Base-by-base conservation (phyloP, 2,888 invertebrate genomes). In the Scaptomyza parva region DNA sequence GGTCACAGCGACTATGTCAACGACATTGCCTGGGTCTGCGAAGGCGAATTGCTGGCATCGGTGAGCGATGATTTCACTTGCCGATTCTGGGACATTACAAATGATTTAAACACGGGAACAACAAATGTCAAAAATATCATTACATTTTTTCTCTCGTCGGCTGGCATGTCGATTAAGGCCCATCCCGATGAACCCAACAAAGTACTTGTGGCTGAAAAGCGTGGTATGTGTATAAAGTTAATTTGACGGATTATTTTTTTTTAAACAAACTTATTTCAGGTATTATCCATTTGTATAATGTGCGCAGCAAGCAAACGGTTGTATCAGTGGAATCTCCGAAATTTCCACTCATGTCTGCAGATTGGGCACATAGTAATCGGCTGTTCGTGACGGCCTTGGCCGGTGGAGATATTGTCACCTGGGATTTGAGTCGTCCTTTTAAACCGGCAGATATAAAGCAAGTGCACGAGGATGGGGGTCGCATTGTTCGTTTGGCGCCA, bases 1-100 rank as follows among this genome's bases (percentile, higher is more conserved):
- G 95, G 95, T 3, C 96, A 96, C 85, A 93, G 92, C 28, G 94
- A 93, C 88, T 96, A 95, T 86, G 92, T 96, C 12, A 96, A 96
- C 89, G 93, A 94, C 69, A 89, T 96, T 18, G 92, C 93, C 9
- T 96, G 94, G 92, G 95, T 96, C 82, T 93, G 94, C 12, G 94
- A 94, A 59, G 95, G 95, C 24, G 93, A 93, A 59, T 93, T 93
- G 75, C 89, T 96, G 52, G 96, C 95, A 14, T 95, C 95, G n/a
- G 94, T 94, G 1, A 94, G 96, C 75, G 96, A 96, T 91, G 96
- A 96, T 89, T 94, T 94, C 72, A 94, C 95, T 0, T 95, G 95
- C 81, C 93, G 94, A 81, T 91, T 96, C 26, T 96, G 96, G 96
- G 85, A 78, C 35, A 92, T 92, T 8, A 92, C 93, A 28, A 91